A percentile compares a stretch with the other conserved stretches of the same genome.
Evolutionary conservation across 2,888 invertebrate species (phyloP).

Genomic region (Muschampia plurimacula): DNA sequence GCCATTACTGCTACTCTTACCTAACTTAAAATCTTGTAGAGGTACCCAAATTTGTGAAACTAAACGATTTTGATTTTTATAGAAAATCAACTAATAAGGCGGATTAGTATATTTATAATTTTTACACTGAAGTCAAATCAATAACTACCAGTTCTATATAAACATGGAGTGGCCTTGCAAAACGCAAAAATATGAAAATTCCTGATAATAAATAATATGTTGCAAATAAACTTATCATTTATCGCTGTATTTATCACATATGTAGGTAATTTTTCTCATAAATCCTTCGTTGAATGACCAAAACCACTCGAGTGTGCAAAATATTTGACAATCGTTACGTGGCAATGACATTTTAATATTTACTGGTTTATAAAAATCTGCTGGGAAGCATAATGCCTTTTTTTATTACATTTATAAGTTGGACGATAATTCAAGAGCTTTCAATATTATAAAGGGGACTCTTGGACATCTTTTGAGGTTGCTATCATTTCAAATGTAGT

Average conservation of each 20-base stretch:
- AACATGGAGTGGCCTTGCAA: not conserved
- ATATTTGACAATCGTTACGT: not conserved
- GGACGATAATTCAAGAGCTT: not conserved
- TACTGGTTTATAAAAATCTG: not conserved
- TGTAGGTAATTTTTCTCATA: not conserved
- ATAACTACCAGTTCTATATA: not conserved
- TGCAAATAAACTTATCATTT: slow-evolving; percentile 10
- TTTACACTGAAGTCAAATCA: too few species aligned
- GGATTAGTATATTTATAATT: too few species aligned
- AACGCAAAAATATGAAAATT: slow-evolving; percentile 2
- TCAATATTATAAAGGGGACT: not conserved
- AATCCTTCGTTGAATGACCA: not conserved
- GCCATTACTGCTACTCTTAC: too few species aligned
- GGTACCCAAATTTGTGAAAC: too few species aligned
- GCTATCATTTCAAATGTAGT: not conserved
- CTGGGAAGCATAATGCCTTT: not conserved
- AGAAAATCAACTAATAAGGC: too few species aligned
- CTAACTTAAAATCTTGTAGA: too few species aligned
- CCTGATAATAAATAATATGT: not conserved
- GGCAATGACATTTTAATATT: not conserved
- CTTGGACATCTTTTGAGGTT: not conserved
- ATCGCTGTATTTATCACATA: slow-evolving; percentile 6
- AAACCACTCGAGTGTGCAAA: slow-evolving; percentile 11
- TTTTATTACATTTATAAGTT: not conserved
- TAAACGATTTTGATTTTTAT: too few species aligned